Evolutionary conservation across 2,113 vertebrate genomes (phyloP).

Genomic region (Vulpes vulpes): DNA sequence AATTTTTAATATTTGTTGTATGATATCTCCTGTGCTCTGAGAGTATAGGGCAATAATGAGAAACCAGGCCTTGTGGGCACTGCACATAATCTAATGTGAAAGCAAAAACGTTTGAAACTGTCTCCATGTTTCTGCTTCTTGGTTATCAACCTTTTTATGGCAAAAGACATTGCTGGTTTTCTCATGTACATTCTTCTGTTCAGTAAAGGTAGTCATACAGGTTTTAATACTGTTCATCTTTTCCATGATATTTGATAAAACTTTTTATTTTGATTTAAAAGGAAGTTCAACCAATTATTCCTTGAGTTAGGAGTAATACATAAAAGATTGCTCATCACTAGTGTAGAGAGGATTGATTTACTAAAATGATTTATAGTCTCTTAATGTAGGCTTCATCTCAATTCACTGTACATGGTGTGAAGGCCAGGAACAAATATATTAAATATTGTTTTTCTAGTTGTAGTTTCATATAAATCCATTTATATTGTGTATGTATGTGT

Average conservation of each 20-base stretch:
- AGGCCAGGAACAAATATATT: background rate
- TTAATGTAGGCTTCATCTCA: background rate
- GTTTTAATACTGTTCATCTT: background rate
- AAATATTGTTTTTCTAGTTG: slow-evolving; percentile 9
- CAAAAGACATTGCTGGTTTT: background rate
- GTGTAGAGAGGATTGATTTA: background rate
- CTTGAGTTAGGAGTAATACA: background rate
- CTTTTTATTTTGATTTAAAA: background rate
- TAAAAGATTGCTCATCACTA: background rate
- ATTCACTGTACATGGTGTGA: background rate
- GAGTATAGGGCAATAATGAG: background rate
- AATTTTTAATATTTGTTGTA: background rate
- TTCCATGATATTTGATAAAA: slow-evolving; percentile 19
- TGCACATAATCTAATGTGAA: background rate
- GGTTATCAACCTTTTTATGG: background rate
- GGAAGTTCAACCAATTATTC: background rate
- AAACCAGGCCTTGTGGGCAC: background rate
- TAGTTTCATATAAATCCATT: background rate
- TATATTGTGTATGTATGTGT: background rate
- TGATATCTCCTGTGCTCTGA: background rate
- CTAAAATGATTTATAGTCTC: background rate
- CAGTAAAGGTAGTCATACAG: background rate
- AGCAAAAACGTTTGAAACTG: background rate
- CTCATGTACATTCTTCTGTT: background rate
- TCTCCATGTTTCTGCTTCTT: background rate